phyloP scores from a whole-genome alignment of 2,113 vertebrate species.

The Naja naja region DNA sequence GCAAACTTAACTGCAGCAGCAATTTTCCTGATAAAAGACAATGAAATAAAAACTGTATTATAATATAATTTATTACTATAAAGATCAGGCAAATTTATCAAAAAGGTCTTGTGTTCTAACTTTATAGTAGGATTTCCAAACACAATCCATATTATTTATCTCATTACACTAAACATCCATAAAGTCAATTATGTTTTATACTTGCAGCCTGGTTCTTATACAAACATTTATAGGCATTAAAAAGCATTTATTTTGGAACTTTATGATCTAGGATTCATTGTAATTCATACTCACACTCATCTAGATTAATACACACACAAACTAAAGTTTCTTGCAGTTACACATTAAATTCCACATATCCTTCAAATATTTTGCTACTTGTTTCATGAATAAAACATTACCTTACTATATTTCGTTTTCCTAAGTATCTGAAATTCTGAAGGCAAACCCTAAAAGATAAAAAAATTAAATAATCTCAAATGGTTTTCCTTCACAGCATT shows the following conservation, averaged over 20 bases:
- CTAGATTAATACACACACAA: not conserved
- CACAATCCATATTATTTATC: not conserved
- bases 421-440: slow-evolving; percentile 96
- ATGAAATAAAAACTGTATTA: slow-evolving; percentile 23
- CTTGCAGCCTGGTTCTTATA: not conserved
- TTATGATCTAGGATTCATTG: not conserved
- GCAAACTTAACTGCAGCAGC: slow-evolving; percentile 95
- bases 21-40: slow-evolving; percentile 84
- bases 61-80: not conserved
- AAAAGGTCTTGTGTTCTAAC: not conserved
- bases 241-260: not conserved
- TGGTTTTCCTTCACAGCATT: slow-evolving; percentile 15
- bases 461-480: slow-evolving; percentile 11
- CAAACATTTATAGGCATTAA: not conserved
- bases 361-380: not conserved
- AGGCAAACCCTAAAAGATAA: slow-evolving; percentile 85
- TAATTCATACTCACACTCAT: not conserved
- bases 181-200: not conserved
- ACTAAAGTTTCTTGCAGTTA: not conserved
- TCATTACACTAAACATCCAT: not conserved
- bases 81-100: not conserved
- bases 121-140: not conserved
- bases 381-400: slow-evolving; percentile 60
- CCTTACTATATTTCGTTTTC: slow-evolving; percentile 96
- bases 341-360: not conserved